A percentile compares a stretch with the other conserved stretches of the same genome.
Conservation (phyloP, 2,888 invertebrate genomes). For the Tipula vernalis region DNA sequence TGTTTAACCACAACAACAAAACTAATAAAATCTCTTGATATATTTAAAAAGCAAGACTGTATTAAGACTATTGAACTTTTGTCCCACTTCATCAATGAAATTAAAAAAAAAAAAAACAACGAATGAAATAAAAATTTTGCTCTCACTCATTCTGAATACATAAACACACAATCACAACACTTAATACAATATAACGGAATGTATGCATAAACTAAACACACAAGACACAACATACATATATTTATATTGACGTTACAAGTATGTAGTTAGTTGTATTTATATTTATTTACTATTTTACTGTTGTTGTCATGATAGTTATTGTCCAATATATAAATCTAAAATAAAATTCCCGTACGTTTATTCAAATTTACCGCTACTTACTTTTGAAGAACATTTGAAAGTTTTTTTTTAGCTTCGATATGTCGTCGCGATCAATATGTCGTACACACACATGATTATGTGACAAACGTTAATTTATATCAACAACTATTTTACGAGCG, state of each 20-base stretch:
- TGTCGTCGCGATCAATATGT: neutral
- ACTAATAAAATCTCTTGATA: neutral
- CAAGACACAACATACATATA: neutral
- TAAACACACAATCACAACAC: neutral
- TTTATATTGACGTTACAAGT: neutral
- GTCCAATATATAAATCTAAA: neutral
- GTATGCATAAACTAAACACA: neutral
- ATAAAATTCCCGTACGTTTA: neutral
- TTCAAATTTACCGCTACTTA: neutral
- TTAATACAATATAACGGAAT: neutral
- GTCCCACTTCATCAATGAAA: neutral
- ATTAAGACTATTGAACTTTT: neutral
- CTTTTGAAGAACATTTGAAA: neutral
- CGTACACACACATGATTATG: neutral
- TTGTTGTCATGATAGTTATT: neutral
- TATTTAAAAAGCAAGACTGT: neutral
- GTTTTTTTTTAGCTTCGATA: neutral
- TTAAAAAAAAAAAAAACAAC: neutral
- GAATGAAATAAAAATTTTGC: constrained; percentile 4
- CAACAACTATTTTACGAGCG: neutral
- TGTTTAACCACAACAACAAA: neutral
- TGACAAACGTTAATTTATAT: neutral
- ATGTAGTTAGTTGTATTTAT: neutral
- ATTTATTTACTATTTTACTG: neutral
- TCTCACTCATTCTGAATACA: constrained; percentile 4